These are phyloP conservation scores for Athripsodes cinereus DNA, from an alignment of 2,888 invertebrate genomes.

Conservation along the genomic window DNA sequence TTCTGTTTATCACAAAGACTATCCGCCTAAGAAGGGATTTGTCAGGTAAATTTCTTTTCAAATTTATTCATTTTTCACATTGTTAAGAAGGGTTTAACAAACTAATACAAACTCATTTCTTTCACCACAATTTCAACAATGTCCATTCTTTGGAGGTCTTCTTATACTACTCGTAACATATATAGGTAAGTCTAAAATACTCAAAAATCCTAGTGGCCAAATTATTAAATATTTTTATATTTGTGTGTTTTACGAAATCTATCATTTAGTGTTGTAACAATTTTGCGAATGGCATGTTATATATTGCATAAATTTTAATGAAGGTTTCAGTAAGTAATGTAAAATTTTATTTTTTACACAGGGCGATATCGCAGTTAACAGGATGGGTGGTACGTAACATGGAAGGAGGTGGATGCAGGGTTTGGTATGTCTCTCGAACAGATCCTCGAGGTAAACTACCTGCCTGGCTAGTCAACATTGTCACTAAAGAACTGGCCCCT, in stretches of 20 bases:
- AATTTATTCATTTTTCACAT: no score
- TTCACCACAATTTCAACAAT: no score
- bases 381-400: slow-evolving; percentile 63
- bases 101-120: no score
- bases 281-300: no score
- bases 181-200: no score
- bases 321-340: background rate
- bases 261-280: no score
- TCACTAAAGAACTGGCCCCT: slow-evolving; percentile 82
- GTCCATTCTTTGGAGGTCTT: no score
- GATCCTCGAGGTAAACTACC: slow-evolving; percentile 86
- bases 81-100: no score
- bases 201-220: no score
- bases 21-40: slow-evolving; percentile 76
- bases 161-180: no score
- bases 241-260: no score
- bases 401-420: slow-evolving; percentile 45
- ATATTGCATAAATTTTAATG: background rate
- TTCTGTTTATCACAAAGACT: slow-evolving; percentile 82
- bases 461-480: slow-evolving; percentile 83
- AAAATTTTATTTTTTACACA: slow-evolving; percentile 33
- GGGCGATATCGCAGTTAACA: slow-evolving; percentile 57
- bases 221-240: no score
- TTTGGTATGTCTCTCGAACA: slow-evolving; percentile 83
- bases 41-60: slow-evolving; percentile 65